Evolutionary conservation across 2,113 vertebrate species (phyloP).

Genomic region (Pygoscelis adeliae): DNA sequence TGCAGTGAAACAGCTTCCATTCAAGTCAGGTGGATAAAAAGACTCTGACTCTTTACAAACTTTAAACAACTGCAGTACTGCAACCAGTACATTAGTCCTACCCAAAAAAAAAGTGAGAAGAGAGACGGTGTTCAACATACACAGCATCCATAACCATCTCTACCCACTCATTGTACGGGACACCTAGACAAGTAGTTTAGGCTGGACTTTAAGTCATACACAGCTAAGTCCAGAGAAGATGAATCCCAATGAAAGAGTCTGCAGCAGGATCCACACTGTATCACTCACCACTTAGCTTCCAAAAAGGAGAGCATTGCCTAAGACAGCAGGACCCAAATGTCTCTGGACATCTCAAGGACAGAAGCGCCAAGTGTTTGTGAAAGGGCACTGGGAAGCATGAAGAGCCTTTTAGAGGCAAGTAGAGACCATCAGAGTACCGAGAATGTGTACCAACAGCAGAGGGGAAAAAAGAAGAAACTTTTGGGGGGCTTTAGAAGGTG

Average conservation of each 20-base stretch:
- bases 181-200: background rate
- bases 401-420: background rate
- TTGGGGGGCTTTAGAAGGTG: background rate
- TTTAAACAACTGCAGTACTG: background rate
- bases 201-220: background rate
- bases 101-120: background rate
- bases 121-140: rapidly evolving
- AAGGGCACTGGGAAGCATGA: background rate
- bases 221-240: background rate
- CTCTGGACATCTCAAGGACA: background rate
- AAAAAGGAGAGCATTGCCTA: background rate
- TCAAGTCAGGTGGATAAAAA: background rate
- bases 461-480: background rate
- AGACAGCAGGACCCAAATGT: background rate
- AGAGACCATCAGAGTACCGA: background rate
- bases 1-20: background rate
- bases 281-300: background rate
- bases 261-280: background rate
- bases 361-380: background rate
- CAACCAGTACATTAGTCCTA: too few species aligned
- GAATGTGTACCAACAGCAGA: background rate
- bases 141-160: background rate
- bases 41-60: background rate
- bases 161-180: background rate
- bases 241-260: background rate